These are phyloP conservation scores for Cataglyphis hispanica DNA, from an alignment of 1,140 invertebrate genomes.

Conservation along the genomic window DNA sequence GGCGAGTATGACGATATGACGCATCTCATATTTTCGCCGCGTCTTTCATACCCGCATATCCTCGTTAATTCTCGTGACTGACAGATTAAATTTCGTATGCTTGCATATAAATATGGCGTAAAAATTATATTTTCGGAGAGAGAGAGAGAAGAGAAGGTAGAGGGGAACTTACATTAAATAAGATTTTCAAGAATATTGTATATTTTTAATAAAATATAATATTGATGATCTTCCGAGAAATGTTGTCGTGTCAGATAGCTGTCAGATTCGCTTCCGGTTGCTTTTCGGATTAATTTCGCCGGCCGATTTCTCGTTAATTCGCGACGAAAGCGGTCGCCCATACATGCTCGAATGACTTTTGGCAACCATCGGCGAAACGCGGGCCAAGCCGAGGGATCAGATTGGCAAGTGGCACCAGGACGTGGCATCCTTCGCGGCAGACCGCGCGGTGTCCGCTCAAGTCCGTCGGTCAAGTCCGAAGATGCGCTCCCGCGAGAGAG, in stretches of 20 bases:
- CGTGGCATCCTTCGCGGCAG: slow-evolving; percentile 71
- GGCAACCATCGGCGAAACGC: slow-evolving; percentile 55
- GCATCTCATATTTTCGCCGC: slow-evolving; percentile 13
- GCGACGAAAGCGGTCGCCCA: slow-evolving; percentile 15
- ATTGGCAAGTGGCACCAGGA: slow-evolving; percentile 74
- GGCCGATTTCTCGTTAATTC: slow-evolving; percentile 56
- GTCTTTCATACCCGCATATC: background rate
- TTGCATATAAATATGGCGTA: background rate
- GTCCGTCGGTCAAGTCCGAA: slow-evolving; percentile 26
- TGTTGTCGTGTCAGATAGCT: slow-evolving; percentile 32
- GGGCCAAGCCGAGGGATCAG: slow-evolving; percentile 64
- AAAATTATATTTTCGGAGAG: background rate
- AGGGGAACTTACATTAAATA: too few relatives aligned
- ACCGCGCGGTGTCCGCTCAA: slow-evolving; percentile 71
- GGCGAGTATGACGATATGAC: slow-evolving; percentile 1
- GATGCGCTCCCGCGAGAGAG: background rate
- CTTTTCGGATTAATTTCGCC: slow-evolving; percentile 65
- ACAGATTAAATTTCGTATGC: background rate
- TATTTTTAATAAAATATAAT: background rate
- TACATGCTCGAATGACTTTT: slow-evolving; percentile 60
- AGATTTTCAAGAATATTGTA: background rate
- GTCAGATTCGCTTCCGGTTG: slow-evolving; percentile 46
- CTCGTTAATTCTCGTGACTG: slow-evolving; percentile 29
- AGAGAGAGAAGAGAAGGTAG: too few relatives aligned
- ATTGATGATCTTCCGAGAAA: background rate